A percentile compares a stretch with the other conserved stretches of the same genome.
These are phyloP conservation scores for Phylloscopus trochiloides DNA, from an alignment of 2,113 vertebrate species.

Conservation along the genomic window DNA sequence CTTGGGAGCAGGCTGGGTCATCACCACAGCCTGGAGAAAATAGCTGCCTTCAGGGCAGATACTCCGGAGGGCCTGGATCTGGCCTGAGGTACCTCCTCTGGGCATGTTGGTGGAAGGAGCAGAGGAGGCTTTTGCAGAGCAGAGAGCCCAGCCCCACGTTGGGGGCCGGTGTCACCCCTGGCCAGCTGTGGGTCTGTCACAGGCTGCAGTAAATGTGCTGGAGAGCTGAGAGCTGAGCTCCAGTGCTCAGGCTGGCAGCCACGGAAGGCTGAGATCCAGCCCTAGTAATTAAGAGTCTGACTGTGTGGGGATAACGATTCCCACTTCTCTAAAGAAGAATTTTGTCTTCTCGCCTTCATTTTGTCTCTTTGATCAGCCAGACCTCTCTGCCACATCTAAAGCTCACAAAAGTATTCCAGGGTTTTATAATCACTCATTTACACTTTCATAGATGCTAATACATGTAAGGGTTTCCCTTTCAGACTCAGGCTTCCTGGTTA, in stretches of 20 bases:
- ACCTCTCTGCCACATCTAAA: neutral
- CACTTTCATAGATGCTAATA: constrained; percentile 15
- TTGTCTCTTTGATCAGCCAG: constrained; percentile 38
- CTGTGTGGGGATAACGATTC: neutral
- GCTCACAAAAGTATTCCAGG: neutral
- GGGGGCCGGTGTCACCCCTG: neutral
- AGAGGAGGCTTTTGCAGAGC: neutral
- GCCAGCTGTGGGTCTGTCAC: neutral
- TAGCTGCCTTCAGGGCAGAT: rapidly evolving
- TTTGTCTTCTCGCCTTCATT: neutral
- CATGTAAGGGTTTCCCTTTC: neutral
- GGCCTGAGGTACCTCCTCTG: neutral
- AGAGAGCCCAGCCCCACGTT: neutral
- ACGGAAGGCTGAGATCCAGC: neutral
- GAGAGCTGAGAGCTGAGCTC: neutral
- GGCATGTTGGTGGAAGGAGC: neutral
- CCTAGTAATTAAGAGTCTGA: neutral
- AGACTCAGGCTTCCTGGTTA: neutral
- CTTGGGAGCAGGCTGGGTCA: neutral
- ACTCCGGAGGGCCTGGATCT: rapidly evolving
- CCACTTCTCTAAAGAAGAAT: neutral
- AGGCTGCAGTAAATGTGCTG: rapidly evolving
- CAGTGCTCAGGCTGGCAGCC: neutral
- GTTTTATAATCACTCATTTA: neutral
- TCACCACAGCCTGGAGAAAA: rapidly evolving